These are phyloP conservation scores for Nysson spinosus DNA, from an alignment of 2,888 invertebrate species.

Conservation along the genomic window DNA sequence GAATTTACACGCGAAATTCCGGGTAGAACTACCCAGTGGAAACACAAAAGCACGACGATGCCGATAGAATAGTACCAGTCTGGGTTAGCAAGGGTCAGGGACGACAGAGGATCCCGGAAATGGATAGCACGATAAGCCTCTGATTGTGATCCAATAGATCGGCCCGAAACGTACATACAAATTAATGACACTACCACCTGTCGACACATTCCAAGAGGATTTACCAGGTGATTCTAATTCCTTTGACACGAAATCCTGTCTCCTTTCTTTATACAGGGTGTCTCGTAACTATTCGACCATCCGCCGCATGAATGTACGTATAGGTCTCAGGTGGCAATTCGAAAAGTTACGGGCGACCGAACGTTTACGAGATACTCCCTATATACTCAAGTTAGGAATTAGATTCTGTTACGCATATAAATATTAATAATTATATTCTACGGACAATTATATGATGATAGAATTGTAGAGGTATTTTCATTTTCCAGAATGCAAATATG, in stretches of 20 bases:
- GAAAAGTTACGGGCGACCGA: no score
- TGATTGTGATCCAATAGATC: conserved; percentile 51
- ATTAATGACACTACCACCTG: conserved; percentile 42
- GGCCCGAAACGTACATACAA: conserved; percentile 35
- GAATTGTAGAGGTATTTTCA: conserved; percentile 14
- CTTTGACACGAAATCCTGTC: not conserved
- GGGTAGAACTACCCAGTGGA: conserved; percentile 36
- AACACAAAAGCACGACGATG: conserved; percentile 53
- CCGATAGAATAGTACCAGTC: conserved; percentile 33
- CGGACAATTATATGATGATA: no score
- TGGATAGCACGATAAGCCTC: conserved; percentile 55
- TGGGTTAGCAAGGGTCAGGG: conserved; percentile 30
- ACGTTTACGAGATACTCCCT: no score
- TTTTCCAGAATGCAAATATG: not conserved
- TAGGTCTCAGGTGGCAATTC: no score
- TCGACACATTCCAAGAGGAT: conserved; percentile 9
- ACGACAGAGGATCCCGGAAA: conserved; percentile 44
- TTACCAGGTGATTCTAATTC: not conserved
- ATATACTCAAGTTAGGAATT: no score
- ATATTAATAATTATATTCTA: no score
- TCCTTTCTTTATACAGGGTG: not conserved
- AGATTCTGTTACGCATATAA: no score
- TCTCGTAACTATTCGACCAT: no score
- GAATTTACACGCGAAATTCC: conserved; percentile 60
- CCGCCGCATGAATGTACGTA: no score